Base-by-base conservation (phyloP, 2,113 vertebrate genomes). In the Suricata suricatta region DNA sequence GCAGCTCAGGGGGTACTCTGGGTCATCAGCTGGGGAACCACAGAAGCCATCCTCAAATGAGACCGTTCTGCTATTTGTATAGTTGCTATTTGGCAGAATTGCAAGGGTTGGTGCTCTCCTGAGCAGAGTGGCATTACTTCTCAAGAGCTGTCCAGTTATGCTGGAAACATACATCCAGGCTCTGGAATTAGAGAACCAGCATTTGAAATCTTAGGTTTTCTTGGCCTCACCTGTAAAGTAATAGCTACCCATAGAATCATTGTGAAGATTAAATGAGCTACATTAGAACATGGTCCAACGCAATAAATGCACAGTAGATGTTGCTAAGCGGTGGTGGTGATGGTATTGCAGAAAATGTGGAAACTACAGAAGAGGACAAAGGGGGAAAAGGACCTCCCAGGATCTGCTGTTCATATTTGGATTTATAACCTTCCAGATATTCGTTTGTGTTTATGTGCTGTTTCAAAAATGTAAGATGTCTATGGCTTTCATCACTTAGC, bases 181-280 rank as follows among this genome's bases (percentile, higher is more conserved):
- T 19, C n/a, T 95, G 68, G n/a, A 82, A 66, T 92, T 57, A 81
- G 63, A 88, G 60, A 89, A 82, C 63, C 50, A 47, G 12, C 14
- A 54, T 71, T 90, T 95, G 86, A 82, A 71, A 82, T 29, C 76
- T 87, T 68, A 87, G 52, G 9, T 66, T 93, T 95, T 76, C 71
- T 95, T 95, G 47, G 54, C 27, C 27, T 96, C 33, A 84, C 71
- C 87, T 90, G 15, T 93, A 93, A 95, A 76, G 29, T 68, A 68
- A 25, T 71, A 72, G 38, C 52, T 88, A 79, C 41, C 69, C 72
- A 29, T 88, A 71, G 50, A 64, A 50, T 90, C 80, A n/a, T 17
- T 86, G 60, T 69, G 44, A 81, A 10, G 16, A 76, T 77, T 72
- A 86, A 64, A 72, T 63, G 81, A 93, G 31, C 31, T 60, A 85